phyloP scores from a whole-genome alignment of 2,797 vertebrate genomes.

The Scolopax rusticola region DNA sequence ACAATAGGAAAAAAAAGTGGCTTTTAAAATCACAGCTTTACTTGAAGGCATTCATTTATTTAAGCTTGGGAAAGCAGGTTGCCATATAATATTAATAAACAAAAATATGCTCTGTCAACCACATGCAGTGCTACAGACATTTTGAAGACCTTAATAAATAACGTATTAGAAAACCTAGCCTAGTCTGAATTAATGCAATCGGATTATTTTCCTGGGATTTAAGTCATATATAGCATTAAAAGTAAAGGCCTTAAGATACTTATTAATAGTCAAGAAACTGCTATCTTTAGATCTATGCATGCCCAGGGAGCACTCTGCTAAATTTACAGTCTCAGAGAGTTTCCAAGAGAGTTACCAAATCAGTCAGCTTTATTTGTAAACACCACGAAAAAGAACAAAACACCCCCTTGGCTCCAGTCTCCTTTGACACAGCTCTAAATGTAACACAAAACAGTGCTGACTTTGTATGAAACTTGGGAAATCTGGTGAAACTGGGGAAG shows the following conservation, averaged over 20 bases:
- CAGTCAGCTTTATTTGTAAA: slow-evolving; percentile 54
- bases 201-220: slow-evolving; percentile 65
- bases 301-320: slow-evolving; percentile 12
- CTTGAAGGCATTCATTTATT: slow-evolving; percentile 41
- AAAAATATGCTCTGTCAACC: slow-evolving; percentile 61
- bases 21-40: slow-evolving; percentile 40
- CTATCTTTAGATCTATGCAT: slow-evolving; percentile 34
- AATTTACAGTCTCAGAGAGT: not conserved
- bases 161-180: slow-evolving; percentile 53
- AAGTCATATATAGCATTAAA: slow-evolving; percentile 46
- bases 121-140: slow-evolving; percentile 29
- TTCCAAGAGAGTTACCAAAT: slow-evolving; percentile 50
- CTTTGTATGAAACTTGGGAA: not conserved
- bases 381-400: slow-evolving; percentile 28
- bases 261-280: slow-evolving; percentile 28
- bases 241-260: slow-evolving; percentile 63
- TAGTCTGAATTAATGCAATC: slow-evolving; percentile 50
- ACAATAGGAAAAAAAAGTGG: not conserved
- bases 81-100: slow-evolving; percentile 59
- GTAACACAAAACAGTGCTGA: not conserved
- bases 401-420: not conserved
- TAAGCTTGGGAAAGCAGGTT: slow-evolving; percentile 46
- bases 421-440: not conserved
- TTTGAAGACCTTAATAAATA: slow-evolving; percentile 70
- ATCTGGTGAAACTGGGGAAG: accelerated